Evolutionary conservation across 2,888 invertebrate species (phyloP).

Genomic region (Diloba caeruleocephala): DNA sequence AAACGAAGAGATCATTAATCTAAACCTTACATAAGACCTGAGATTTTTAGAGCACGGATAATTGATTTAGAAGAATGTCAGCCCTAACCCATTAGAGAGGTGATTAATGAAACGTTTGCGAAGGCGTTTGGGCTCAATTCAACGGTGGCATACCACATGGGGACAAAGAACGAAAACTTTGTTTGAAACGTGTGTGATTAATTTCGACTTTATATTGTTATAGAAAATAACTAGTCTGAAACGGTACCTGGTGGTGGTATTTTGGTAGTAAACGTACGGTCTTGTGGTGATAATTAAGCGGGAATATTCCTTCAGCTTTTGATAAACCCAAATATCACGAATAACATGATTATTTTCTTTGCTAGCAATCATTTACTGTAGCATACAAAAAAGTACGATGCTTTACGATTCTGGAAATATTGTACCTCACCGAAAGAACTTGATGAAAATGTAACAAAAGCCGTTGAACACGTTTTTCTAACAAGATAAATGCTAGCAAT

Average conservation of each 20-base stretch:
- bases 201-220: constrained; percentile 34
- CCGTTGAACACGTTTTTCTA: neutral
- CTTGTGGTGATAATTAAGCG: neutral
- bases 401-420: no score
- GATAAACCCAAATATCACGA: no score
- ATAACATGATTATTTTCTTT: no score
- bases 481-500: constrained; percentile 21
- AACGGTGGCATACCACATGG: constrained; percentile 20
- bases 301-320: no score
- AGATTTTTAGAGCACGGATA: constrained; percentile 29
- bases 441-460: neutral
- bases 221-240: constrained; percentile 25
- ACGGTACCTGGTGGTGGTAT: constrained; percentile 19
- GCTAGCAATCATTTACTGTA: no score
- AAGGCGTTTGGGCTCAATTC: constrained; percentile 39
- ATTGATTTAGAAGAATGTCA: constrained; percentile 33
- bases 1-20: constrained; percentile 18
- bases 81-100: constrained; percentile 23
- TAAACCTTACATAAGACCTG: constrained; percentile 9
- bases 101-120: constrained; percentile 49
- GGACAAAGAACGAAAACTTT: constrained; percentile 25
- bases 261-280: neutral
- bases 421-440: neutral
- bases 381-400: no score
- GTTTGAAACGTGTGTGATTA: constrained; percentile 39